Evolutionary conservation across 1,140 invertebrate species (phyloP), one percentile per base, ranked within the genome.

Genomic region (Grapholita molesta): DNA sequence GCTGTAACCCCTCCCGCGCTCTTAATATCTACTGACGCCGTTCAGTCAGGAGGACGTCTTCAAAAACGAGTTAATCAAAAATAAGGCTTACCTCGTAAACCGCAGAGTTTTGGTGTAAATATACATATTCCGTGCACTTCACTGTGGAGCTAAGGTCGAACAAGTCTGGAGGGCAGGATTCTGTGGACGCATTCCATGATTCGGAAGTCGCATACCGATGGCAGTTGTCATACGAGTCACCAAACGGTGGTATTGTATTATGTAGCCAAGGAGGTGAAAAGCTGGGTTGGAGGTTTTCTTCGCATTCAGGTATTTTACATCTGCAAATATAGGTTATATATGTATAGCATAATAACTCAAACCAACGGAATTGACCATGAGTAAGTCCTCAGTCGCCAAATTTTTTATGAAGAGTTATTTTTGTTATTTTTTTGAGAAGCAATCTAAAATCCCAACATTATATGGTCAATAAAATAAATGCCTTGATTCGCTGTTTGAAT

Each of bases 281-380:
- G 3, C 21, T 25, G 53, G 25, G 8, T 12, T 18, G 24, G 12
- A n/a, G 64, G 11, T 71, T 66, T 11, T 32, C 67, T 64, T 84
- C 94, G 75, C 94, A 95, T 79, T 93, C 93, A 48, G 93, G 86
- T 69, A 95, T 91, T 24, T 89, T 79, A 77, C 94, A 95, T 83
- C 94, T 95, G 71, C 65, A 82, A 78, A 28, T 5, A 61, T n/a
- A n/a, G n/a, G n/a, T n/a, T n/a, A n/a, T n/a, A n/a, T n/a, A 38
- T 15, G 15, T n/a, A n/a, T n/a, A 38, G 12, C 15, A 15, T n/a
- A 38, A 38, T 15, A 5, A 35, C 33, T n/a, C n/a, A n/a, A n/a
- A n/a, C n/a, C n/a, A n/a, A n/a, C n/a, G n/a, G n/a, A n/a, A n/a
- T n/a, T n/a, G n/a, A n/a, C n/a, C n/a, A n/a, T n/a, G n/a, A n/a